Evolutionary conservation across 2,888 invertebrate species (phyloP).

Genomic region (Lottia scabra): DNA sequence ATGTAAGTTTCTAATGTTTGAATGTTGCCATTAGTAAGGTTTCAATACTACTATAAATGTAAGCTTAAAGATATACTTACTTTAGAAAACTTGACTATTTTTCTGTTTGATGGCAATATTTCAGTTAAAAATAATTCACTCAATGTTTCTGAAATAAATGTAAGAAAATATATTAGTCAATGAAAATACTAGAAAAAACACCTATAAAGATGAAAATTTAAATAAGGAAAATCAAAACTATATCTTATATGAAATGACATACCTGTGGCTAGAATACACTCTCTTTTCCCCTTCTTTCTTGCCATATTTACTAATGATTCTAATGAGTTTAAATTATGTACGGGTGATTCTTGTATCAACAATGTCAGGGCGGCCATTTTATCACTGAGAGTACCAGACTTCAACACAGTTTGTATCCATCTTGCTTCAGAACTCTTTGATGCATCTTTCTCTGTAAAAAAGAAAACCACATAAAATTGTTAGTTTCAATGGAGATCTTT

Average conservation of each 20-base stretch:
- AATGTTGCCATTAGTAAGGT: neutral
- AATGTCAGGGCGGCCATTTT: conserved; percentile 87
- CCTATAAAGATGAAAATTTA: neutral
- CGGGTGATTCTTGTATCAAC: conserved; percentile 84
- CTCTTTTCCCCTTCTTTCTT: conserved; percentile 81
- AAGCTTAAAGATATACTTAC: no score
- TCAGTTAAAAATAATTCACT: conserved; percentile 83
- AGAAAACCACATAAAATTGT: no score
- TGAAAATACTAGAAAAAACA: no score
- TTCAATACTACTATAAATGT: neutral
- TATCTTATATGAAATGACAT: conserved; percentile 17
- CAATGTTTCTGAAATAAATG: conserved; percentile 76
- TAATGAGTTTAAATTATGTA: conserved; percentile 81
- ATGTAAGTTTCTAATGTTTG: no score
- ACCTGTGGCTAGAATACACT: conserved; percentile 74
- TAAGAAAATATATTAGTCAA: neutral
- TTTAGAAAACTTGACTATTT: conserved; percentile 65
- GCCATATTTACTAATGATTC: conserved; percentile 81
- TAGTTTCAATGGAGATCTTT: no score
- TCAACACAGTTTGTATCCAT: conserved; percentile 74
- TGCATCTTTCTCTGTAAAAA: conserved; percentile 50
- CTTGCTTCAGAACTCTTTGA: conserved; percentile 61
- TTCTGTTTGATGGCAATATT: conserved; percentile 67
- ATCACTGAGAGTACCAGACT: conserved; percentile 86
- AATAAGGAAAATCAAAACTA: neutral